Evolutionary conservation across 2,113 vertebrate genomes (phyloP).

Genomic region (Ammodytes marinus): DNA sequence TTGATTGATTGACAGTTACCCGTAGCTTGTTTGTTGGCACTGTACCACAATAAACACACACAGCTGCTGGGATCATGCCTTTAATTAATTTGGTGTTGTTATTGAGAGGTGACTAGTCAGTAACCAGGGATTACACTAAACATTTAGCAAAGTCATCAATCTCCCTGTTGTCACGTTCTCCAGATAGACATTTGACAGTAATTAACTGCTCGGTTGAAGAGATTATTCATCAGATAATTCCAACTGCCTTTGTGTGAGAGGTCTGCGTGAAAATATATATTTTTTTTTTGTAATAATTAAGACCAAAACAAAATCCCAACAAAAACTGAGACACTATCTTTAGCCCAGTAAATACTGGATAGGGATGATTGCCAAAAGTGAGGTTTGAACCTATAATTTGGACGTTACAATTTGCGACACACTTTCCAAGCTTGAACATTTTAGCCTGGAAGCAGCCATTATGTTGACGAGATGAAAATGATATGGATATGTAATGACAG

Average conservation of each 20-base stretch:
- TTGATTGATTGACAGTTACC: slow-evolving; percentile 44
- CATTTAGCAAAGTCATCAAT: slow-evolving; percentile 73
- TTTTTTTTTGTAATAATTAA: neutral
- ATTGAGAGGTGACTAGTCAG: slow-evolving; percentile 23
- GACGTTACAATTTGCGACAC: neutral
- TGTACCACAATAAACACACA: slow-evolving; percentile 25
- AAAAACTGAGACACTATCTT: too few relatives aligned
- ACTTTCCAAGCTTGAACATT: neutral
- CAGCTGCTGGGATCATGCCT: slow-evolving; percentile 4
- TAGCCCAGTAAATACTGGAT: neutral
- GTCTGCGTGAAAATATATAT: slow-evolving; percentile 10
- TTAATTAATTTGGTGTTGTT: slow-evolving; percentile 50
- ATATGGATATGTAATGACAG: neutral
- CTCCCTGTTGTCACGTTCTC: slow-evolving; percentile 69
- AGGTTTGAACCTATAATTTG: neutral
- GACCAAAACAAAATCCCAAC: neutral
- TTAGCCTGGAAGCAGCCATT: neutral
- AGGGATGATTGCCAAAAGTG: neutral
- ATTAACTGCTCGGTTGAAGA: slow-evolving; percentile 27
- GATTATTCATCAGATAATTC: slow-evolving; percentile 10
- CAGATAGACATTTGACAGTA: slow-evolving; percentile 48
- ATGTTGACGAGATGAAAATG: neutral
- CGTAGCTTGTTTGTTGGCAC: slow-evolving; percentile 23
- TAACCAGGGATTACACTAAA: slow-evolving; percentile 73
- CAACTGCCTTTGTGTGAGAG: slow-evolving; percentile 3